Base-by-base conservation (phyloP, 1,140 invertebrate genomes). In the Euglossa dilemma region DNA sequence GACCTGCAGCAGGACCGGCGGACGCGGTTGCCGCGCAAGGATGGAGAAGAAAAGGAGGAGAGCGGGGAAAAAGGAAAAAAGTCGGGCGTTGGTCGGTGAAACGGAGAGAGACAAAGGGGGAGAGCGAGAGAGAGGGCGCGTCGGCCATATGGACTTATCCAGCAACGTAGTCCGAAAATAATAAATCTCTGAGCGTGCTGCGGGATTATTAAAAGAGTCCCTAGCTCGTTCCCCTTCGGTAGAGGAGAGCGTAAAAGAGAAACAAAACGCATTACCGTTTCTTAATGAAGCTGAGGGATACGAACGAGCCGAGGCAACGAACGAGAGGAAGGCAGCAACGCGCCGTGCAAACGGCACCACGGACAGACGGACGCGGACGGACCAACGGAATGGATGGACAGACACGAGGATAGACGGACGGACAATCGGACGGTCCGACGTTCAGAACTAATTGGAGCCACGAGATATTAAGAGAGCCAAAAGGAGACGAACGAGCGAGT, bases 231-330 rank as follows among this genome's bases (percentile, higher is more conserved):
- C 90, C 83, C 85, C 77, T 85, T 87, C 85, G 86, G 79, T 72
- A 84, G 83, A 88, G 77, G 75, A 85, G 87, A 89, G 87, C 82
- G 80, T 87, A 85, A 87, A 92, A 90, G 91, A 93, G 90, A 94
- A 94, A 93, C 93, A 93, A 94, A 94, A 94, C 92, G 91, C 92
- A 93, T 92, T 93, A 93, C 91, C 91, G 92, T 93, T 94, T 93
- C 93, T 94, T 94, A 94, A 94, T 94, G 93, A 94, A 94, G 93
- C 92, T 90, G 91, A 92, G 90, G 91, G 89, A 89, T 88, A 91
- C 90, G 90, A 88, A 90, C 89, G 89, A 85, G 87, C 76, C 76
- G 87, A 88, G 87, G 84, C 88, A 89, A 86, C 81, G 88, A 87
- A 87, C 88, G 87, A 83, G 67, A 82, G 87, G 84, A 85, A 86